Evolutionary conservation across 2,888 invertebrate genomes (phyloP).

Genomic region (Patella ulyssiponensis): DNA sequence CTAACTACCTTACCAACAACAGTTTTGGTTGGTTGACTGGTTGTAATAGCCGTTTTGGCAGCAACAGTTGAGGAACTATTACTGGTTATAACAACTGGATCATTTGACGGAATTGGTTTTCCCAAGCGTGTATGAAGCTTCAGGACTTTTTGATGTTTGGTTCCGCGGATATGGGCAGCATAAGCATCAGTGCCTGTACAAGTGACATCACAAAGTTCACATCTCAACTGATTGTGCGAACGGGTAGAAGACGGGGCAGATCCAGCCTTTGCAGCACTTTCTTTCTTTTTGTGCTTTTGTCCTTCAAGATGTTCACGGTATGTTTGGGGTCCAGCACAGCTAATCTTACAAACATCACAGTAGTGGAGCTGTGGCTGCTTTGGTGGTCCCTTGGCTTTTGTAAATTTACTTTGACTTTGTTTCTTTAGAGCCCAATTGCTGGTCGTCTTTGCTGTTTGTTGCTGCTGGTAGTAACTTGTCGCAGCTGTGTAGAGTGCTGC

Average conservation of each 20-base stretch:
- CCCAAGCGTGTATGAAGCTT: conserved; percentile 96
- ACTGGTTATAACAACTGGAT: conserved; percentile 85
- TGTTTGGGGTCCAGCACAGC: conserved; percentile 94
- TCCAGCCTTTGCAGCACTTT: conserved; percentile 82
- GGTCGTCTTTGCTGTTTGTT: conserved; percentile 75
- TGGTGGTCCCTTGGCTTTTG: conserved; percentile 74
- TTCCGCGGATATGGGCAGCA: conserved; percentile 96
- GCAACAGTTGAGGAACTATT: conserved; percentile 47
- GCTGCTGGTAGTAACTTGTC: conserved; percentile 92
- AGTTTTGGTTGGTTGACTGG: conserved; percentile 25
- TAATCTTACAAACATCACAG: conserved; percentile 99
- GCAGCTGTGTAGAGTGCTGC: conserved; percentile 96
- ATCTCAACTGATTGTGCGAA: conserved; percentile 83
- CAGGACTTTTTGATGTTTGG: conserved; percentile 95
- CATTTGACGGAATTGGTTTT: conserved; percentile 96
- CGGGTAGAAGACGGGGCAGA: conserved; percentile 55
- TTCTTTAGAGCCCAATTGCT: conserved; percentile 77
- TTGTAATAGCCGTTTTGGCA: conserved; percentile 36
- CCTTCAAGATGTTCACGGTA: conserved; percentile 98
- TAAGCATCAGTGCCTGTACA: conserved; percentile 99
- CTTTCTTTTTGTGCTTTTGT: conserved; percentile 99
- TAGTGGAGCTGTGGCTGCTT: conserved; percentile 82
- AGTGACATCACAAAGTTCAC: conserved; percentile 97
- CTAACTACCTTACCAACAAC: conserved; percentile 3
- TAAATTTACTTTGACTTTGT: conserved; percentile 44